These are phyloP conservation scores for Hecatera dysodea DNA, from an alignment of 2,888 invertebrate species.

Conservation along the genomic window DNA sequence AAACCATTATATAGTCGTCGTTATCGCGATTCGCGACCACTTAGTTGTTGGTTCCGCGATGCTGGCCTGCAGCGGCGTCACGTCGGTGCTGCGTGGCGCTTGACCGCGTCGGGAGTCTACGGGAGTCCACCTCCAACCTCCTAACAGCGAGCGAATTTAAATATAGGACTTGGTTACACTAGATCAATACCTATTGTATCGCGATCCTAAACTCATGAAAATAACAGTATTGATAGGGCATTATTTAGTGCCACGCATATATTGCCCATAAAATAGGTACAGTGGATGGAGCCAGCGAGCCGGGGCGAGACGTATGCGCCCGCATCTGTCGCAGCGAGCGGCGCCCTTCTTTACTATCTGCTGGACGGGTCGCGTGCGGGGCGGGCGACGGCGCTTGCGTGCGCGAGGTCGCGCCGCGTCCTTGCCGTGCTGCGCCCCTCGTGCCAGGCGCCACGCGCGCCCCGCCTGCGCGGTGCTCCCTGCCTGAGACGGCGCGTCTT, in stretches of 20 bases:
- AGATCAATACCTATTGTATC: background rate
- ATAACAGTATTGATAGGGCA: background rate
- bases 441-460: background rate
- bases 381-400: background rate
- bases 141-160: background rate
- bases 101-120: background rate
- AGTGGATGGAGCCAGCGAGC: background rate
- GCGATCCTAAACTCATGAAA: background rate
- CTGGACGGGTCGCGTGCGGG: background rate
- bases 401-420: slow-evolving; percentile 18
- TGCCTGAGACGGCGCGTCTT: no score
- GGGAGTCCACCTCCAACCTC: background rate
- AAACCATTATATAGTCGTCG: background rate
- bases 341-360: background rate
- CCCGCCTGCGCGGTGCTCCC: background rate
- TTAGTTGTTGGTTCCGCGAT: background rate
- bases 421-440: background rate
- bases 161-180: background rate
- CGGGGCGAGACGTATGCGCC: background rate
- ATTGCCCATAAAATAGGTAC: no score
- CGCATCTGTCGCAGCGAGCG: background rate
- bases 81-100: background rate
- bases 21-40: background rate
- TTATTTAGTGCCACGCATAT: background rate
- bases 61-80: background rate